These are phyloP conservation scores for Pantherophis guttatus DNA, from an alignment of 2,113 vertebrate genomes.

Conservation along the genomic window DNA sequence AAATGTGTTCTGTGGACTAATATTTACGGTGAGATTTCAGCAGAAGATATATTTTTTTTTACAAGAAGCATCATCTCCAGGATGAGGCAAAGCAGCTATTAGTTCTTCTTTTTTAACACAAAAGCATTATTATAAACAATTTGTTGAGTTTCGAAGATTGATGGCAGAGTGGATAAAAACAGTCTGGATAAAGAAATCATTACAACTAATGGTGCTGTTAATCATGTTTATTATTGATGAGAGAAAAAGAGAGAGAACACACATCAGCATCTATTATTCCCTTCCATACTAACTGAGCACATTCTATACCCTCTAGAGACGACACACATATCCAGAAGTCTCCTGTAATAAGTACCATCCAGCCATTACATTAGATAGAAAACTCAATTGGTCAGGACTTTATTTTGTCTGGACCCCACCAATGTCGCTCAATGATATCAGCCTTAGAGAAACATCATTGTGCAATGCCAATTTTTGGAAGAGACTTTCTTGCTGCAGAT, in stretches of 20 bases:
- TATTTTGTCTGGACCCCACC: neutral
- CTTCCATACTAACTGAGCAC: neutral
- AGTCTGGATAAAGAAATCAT: neutral
- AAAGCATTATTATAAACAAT: neutral
- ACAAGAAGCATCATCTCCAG: conserved; percentile 5
- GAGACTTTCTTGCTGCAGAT: neutral
- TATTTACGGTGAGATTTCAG: neutral
- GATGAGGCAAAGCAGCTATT: conserved; percentile 25
- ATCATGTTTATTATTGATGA: neutral
- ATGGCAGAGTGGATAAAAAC: neutral
- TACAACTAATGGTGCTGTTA: neutral
- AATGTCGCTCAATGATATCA: neutral
- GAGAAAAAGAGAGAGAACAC: neutral
- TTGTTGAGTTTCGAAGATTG: conserved; percentile 34
- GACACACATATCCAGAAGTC: neutral
- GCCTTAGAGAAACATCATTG: neutral
- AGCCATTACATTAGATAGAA: neutral
- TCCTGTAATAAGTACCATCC: neutral
- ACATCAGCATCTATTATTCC: neutral
- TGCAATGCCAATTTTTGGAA: neutral
- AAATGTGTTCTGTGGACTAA: conserved; percentile 46
- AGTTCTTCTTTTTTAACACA: conserved; percentile 41
- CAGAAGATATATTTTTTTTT: conserved; percentile 5
- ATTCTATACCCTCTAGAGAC: neutral
- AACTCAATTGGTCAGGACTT: neutral